phyloP scores from a whole-genome alignment of 1,140 invertebrate genomes.

The Cyphomyrmex costatus region DNA sequence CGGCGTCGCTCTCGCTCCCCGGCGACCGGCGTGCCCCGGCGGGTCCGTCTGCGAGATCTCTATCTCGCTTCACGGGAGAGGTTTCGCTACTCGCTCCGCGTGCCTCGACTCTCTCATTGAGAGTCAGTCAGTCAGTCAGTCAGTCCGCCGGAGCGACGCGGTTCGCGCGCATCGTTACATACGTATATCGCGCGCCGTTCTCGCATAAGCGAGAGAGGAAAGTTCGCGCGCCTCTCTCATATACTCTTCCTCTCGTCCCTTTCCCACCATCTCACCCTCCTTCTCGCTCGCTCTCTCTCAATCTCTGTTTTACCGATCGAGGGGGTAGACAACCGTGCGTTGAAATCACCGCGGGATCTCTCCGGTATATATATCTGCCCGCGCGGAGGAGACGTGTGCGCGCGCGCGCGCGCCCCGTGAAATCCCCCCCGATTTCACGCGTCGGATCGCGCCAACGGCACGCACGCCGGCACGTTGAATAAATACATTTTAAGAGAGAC shows the following conservation, averaged over 20 bases:
- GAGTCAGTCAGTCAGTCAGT: constrained; percentile 86
- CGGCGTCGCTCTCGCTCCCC: constrained; percentile 38
- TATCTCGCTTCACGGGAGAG: constrained; percentile 51
- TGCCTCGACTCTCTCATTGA: constrained; percentile 83
- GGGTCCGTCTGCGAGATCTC: constrained; percentile 49
- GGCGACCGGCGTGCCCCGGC: neutral
- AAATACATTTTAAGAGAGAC: neutral
- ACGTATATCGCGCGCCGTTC: neutral
- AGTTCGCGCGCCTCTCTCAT: neutral
- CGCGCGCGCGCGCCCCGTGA: constrained; percentile 47
- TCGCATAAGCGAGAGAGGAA: neutral
- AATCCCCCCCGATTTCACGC: constrained; percentile 66
- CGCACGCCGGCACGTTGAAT: constrained; percentile 37
- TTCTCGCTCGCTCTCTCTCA: constrained; percentile 11
- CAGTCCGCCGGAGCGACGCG: constrained; percentile 82
- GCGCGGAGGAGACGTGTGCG: neutral
- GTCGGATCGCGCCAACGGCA: constrained; percentile 32
- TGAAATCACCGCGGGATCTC: constrained; percentile 49
- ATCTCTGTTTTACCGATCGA: constrained; percentile 50
- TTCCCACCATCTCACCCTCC: neutral
- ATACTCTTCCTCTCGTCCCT: no score
- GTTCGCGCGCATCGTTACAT: constrained; percentile 73
- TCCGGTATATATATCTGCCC: constrained; percentile 39
- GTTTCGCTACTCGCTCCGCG: constrained; percentile 57
- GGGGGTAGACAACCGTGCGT: constrained; percentile 42